Evolutionary conservation across 2,888 invertebrate species (phyloP).

Genomic region (Hartigia nigra): DNA sequence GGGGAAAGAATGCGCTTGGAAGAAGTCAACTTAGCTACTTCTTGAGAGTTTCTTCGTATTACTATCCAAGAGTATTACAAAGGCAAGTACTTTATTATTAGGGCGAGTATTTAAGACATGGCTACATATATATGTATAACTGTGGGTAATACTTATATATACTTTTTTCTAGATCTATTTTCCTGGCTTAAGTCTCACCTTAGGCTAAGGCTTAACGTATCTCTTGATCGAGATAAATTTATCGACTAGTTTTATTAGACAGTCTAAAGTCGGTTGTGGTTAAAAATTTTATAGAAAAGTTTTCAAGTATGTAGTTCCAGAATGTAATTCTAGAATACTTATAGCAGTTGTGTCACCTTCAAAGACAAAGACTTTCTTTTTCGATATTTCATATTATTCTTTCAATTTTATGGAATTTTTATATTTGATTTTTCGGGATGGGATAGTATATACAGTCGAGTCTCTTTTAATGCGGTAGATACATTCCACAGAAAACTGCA

Average conservation of each 20-base stretch:
- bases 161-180: neutral
- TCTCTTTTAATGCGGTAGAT: no score
- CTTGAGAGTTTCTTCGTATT: neutral
- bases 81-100: neutral
- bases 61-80: neutral
- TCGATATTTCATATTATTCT: no score
- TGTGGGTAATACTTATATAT: no score
- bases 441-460: no score
- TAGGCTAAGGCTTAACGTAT: neutral
- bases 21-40: neutral
- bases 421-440: neutral
- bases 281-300: neutral
- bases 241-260: neutral
- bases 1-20: neutral
- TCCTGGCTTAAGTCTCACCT: neutral
- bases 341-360: neutral
- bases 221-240: neutral
- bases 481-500: no score
- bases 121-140: no score
- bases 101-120: neutral
- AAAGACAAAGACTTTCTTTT: neutral
- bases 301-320: neutral
- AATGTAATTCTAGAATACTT: neutral
- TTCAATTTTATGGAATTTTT: neutral
- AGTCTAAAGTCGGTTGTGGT: neutral